Conservation (phyloP, 1,140 invertebrate species). For the Neelides sp. region DNA sequence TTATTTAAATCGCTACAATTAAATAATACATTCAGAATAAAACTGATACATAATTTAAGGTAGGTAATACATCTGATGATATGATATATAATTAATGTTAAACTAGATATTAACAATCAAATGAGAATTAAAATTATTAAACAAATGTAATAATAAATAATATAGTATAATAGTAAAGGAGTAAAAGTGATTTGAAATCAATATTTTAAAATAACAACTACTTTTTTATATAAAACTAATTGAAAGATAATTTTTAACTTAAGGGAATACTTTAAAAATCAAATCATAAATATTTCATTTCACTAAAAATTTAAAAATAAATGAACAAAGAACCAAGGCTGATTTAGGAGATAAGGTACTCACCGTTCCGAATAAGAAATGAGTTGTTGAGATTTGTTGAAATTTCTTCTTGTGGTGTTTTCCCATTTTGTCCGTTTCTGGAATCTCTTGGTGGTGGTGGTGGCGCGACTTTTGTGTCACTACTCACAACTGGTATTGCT, state of each 20-base stretch:
- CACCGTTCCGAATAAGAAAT: slow-evolving; percentile 25
- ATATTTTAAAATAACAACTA: background rate
- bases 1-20: too few relatives aligned
- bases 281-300: too few relatives aligned
- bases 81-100: too few relatives aligned
- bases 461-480: too few relatives aligned
- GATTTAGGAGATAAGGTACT: slow-evolving; percentile 17
- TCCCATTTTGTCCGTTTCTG: too few relatives aligned
- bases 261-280: background rate
- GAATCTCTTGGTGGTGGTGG: too few relatives aligned
- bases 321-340: background rate
- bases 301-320: background rate
- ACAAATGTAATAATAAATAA: background rate
- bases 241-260: background rate
- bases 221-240: background rate
- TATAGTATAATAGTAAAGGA: background rate
- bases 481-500: too few relatives aligned
- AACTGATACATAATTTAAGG: too few relatives aligned
- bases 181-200: background rate
- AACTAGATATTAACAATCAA: background rate
- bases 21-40: too few relatives aligned
- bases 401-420: too few relatives aligned
- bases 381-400: too few relatives aligned
- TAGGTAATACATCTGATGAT: too few relatives aligned
- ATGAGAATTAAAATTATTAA: background rate